Evolutionary conservation across 2,113 vertebrate genomes (phyloP).

Genomic region (Triplophysa dalaica): DNA sequence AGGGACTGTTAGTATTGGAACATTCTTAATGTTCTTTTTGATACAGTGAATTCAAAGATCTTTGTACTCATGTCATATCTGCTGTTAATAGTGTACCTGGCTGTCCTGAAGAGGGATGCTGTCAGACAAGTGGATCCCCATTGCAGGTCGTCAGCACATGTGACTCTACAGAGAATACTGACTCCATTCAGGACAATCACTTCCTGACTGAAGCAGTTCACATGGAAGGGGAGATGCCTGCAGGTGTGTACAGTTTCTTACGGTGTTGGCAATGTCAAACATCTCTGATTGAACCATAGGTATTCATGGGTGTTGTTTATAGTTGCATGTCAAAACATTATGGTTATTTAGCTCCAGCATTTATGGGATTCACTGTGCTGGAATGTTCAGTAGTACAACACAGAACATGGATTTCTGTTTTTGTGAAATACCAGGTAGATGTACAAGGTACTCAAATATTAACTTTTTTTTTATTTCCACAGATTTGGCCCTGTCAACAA

Average conservation of each 20-base stretch:
- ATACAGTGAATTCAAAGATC: neutral
- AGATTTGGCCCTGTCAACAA: conserved; percentile 69
- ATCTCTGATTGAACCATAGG: neutral
- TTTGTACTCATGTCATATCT: neutral
- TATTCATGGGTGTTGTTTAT: too few species aligned
- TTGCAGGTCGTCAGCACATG: conserved; percentile 72
- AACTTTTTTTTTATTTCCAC: conserved; percentile 8
- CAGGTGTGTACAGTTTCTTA: conserved; percentile 52
- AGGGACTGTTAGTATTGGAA: too few species aligned
- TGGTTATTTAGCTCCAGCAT: too few species aligned
- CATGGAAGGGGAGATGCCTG: conserved; percentile 43
- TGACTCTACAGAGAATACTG: conserved; percentile 52
- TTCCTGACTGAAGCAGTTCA: conserved; percentile 37
- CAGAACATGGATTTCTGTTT: too few species aligned
- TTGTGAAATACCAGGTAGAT: too few species aligned
- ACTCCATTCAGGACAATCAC: conserved; percentile 53
- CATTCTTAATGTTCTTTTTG: too few species aligned
- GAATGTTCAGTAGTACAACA: too few species aligned
- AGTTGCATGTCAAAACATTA: too few species aligned
- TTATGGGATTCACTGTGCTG: too few species aligned
- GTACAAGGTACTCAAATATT: neutral
- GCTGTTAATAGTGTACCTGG: conserved; percentile 58
- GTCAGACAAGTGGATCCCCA: conserved; percentile 76
- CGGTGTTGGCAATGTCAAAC: neutral
- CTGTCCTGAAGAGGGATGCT: conserved; percentile 65